Evolutionary conservation across 1,140 invertebrate species (phyloP), one percentile per base, ranked within the genome.

Genomic region (Phenacoccus solenopsis): DNA sequence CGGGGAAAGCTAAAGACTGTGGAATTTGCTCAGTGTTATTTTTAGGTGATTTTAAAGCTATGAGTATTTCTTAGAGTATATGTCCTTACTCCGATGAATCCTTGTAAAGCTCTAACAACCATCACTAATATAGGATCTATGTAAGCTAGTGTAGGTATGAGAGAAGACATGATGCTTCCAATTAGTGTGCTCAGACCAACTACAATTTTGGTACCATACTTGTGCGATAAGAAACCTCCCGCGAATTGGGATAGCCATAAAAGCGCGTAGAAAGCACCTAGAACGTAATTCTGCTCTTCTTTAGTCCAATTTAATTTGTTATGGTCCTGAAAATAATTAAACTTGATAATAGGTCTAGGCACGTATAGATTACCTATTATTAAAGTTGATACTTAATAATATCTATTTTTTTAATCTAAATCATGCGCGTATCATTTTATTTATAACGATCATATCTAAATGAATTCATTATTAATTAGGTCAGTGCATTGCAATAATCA

Each of bases 191-290:
- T 83, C 20, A 83, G 73, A 0, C 88, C 88, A 68, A 90, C 89
- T 0, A 91, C 79, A 25, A 83, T 74, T 77, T 90, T 90, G 0
- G 87, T 87, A 0, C 88, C 88, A 73, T 86, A 88, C 73, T 82
- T 84, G 67, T 85, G 82, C 0, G 88, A 87, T 16, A 90, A 72
- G 27, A 88, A 76, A 9, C 89, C 89, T 2, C 88, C 90, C 0
- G 89, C 89, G 7, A 93, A 78, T 79, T 91, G 90, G 0, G 84
- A 82, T 0, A 85, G 10, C 82, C 88, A 88, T 72, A 90, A 88
- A 1, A 88, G 77, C 86, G 87, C 89, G 75, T 88, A 90, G 75
- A 88, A 91, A 0, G 86, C 83, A 0, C 88, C 88, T 21, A 91
- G 76, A 1, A 87, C 81, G n/a, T 85, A 71, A 28, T 85, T 85